Conservation (phyloP, 2,888 invertebrate genomes). For the Cordylochernes scorpioides region DNA sequence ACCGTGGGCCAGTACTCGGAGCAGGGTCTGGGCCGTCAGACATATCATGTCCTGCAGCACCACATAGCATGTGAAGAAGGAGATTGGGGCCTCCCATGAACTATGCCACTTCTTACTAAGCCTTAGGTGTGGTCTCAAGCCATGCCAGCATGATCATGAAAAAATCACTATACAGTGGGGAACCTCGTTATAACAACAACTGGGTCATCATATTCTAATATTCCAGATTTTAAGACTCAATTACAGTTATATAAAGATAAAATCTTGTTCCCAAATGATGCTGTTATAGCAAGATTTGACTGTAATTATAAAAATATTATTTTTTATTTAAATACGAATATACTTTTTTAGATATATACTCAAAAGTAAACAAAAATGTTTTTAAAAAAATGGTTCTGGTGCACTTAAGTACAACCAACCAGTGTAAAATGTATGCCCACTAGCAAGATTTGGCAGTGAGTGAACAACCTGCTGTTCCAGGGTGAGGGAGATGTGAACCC, state of each 20-base stretch:
- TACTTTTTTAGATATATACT: no score
- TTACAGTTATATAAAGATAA: no score
- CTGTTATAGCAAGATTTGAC: no score
- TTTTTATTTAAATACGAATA: no score
- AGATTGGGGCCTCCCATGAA: neutral
- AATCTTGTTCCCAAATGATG: no score
- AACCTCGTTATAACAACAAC: no score
- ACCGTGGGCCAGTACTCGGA: conserved; percentile 70
- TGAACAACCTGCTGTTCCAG: conserved; percentile 40
- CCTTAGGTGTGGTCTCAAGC: no score
- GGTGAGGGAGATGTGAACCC: conserved; percentile 68
- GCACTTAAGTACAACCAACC: neutral
- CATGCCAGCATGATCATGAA: no score
- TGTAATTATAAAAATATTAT: no score
- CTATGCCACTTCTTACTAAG: neutral
- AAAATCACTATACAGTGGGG: no score
- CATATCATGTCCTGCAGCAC: conserved; percentile 55
- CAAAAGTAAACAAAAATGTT: neutral
- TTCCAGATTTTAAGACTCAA: no score
- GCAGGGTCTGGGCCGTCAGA: conserved; percentile 67
- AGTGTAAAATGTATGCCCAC: neutral
- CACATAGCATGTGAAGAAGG: conserved; percentile 1
- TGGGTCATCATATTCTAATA: no score
- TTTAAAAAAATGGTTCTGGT: neutral
- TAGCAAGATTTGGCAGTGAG: neutral